Percentiles rank a stretch among this genome's conserved stretches.
phyloP scores from a whole-genome alignment of 1,140 invertebrate species.

The Drosophila littoralis region DNA sequence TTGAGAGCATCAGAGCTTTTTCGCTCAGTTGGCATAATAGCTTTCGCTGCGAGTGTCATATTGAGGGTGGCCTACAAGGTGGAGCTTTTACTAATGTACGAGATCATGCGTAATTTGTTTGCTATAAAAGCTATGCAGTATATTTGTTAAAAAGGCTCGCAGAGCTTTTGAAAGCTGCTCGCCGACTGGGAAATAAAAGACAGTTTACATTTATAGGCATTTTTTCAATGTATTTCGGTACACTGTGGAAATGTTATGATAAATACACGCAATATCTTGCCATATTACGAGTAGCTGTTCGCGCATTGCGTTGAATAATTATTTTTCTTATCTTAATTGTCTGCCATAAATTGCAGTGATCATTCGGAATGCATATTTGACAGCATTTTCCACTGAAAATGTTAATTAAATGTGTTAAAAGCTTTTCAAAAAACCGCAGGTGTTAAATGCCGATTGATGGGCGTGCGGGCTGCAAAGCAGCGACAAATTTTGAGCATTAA shows the following conservation, averaged over 20 bases:
- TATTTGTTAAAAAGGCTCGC: conserved; percentile 6
- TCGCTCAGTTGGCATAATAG: not conserved
- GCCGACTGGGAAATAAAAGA: not conserved
- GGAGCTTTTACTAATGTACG: conserved; percentile 13
- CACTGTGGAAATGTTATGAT: not conserved
- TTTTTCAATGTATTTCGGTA: not conserved
- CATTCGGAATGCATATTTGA: conserved; percentile 15
- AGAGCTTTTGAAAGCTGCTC: conserved; percentile 22
- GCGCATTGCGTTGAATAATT: conserved; percentile 32
- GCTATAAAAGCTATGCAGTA: conserved; percentile 18
- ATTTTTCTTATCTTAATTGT: conserved; percentile 54
- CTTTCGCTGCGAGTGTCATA: conserved; percentile 14
- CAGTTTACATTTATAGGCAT: not conserved
- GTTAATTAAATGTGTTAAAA: conserved; percentile 71
- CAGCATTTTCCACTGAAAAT: conserved; percentile 49
- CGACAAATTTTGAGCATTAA: conserved; percentile 48
- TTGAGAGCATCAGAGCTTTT: conserved; percentile 12
- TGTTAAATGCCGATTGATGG: conserved; percentile 27
- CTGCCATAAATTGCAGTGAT: conserved; percentile 53
- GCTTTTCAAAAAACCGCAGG: conserved; percentile 60
- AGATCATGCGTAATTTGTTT: conserved; percentile 23
- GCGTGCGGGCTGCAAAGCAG: not conserved
- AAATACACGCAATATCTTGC: not conserved
- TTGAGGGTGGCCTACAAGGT: conserved; percentile 27
- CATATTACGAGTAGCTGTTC: not conserved